Percentiles rank a stretch among this genome's conserved stretches.
Conservation (phyloP, 2,113 vertebrate species). For the Gnathonemus longibarbis region DNA sequence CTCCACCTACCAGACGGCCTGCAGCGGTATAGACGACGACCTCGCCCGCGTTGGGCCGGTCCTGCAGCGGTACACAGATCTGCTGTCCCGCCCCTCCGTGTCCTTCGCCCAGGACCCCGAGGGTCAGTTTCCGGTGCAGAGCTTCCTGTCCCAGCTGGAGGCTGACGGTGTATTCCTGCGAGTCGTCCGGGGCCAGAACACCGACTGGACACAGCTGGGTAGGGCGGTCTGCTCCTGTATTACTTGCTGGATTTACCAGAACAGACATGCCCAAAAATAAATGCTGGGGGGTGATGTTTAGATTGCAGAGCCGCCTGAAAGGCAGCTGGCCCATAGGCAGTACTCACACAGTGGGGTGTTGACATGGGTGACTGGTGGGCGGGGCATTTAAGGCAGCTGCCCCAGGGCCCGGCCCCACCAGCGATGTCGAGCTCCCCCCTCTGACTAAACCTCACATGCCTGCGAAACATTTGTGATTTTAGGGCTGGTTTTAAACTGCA, state of each 20-base stretch:
- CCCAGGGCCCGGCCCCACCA: too few relatives aligned
- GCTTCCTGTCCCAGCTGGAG: conserved; percentile 81
- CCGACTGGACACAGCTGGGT: conserved; percentile 61
- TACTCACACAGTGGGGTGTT: background rate
- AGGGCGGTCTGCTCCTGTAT: background rate
- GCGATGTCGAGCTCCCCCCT: too few relatives aligned
- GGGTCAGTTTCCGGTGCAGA: conserved; percentile 57
- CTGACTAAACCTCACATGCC: too few relatives aligned
- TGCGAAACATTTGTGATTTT: too few relatives aligned
- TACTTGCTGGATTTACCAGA: background rate
- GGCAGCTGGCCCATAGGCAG: background rate
- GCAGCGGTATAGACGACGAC: conserved; percentile 67
- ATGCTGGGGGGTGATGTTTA: background rate
- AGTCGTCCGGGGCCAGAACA: conserved; percentile 48
- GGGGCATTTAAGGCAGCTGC: too few relatives aligned
- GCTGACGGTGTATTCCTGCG: conserved; percentile 67
- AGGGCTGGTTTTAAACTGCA: too few relatives aligned
- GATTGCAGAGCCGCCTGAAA: background rate
- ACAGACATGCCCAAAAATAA: background rate
- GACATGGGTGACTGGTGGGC: background rate
- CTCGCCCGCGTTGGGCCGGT: conserved; percentile 63
- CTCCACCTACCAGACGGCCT: conserved; percentile 29
- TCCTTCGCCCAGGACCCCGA: conserved; percentile 68
- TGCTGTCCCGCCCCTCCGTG: conserved; percentile 58
- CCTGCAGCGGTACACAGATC: conserved; percentile 72